Evolutionary conservation across 2,888 invertebrate genomes (phyloP), one percentile per base, ranked within the genome.

Genomic region (Blera fallax): DNA sequence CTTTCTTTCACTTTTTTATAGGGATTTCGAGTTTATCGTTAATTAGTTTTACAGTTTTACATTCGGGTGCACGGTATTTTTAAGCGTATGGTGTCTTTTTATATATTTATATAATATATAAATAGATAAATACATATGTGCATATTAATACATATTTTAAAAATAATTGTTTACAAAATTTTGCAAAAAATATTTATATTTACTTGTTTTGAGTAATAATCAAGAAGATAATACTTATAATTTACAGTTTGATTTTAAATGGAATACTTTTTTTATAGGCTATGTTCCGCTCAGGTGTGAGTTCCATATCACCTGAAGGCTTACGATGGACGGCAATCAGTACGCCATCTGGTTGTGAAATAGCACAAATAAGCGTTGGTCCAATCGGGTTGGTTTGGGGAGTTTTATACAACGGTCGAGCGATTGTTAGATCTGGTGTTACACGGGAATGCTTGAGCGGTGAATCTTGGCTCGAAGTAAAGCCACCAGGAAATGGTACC

Each of bases 331-430:
- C 95, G 18, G 95, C 95, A 80, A 94, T 98, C 56, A 94, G 95
- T 87, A 95, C 96, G 67, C 95, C 96, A 52, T 94, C 95, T 37
- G 96, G 96, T 73, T 94, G 95, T 92, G 98, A 98, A 93, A 95
- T 97, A 6, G 95, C 95, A 89, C 97, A 97, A 92, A 94, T 98
- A 60, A 96, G 96, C 90, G 96, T 98, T 21, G 97, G 98, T 0
- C 94, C 97, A 1, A 95, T 96, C 6, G 98, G 98, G 0, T 93
- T 97, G 72, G 96, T 97, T 0, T 98, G 98, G 98, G 96, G 96
- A 8, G 93, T 97, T 40, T 94, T 97, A 3, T 95, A 96, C 94
- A 95, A 96, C 89, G 98, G 98, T 0, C 94, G 95, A 88, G 96
- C 95, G 24, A 93, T 98, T 52, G 95, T 97, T 64, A 94, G 98